Evolutionary conservation across 2,888 invertebrate species (phyloP).

Genomic region (Philereme transversata): DNA sequence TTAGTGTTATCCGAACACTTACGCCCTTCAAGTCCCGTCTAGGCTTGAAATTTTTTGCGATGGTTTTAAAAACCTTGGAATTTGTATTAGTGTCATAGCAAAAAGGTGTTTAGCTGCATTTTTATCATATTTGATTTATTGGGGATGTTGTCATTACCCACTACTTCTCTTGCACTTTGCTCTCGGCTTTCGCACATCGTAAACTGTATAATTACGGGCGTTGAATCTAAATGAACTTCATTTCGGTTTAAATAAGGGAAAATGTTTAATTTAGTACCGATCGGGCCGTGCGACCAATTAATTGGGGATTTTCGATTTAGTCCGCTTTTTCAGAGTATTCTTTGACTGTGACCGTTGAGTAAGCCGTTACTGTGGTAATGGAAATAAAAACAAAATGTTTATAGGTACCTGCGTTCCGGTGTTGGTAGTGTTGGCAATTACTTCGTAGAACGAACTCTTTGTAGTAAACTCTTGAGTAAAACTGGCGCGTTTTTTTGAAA

Average conservation of each 20-base stretch:
- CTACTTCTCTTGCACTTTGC: conserved; percentile 16
- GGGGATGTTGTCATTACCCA: neutral
- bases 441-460: too few species aligned
- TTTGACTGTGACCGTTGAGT: conserved; percentile 50
- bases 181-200: conserved; percentile 75
- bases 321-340: conserved; percentile 41
- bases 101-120: too few species aligned
- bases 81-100: too few species aligned
- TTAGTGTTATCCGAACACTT: too few species aligned
- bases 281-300: conserved; percentile 73
- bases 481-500: too few species aligned
- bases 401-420: neutral
- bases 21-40: too few species aligned
- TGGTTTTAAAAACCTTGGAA: too few species aligned
- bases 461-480: too few species aligned
- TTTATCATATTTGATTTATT: too few species aligned
- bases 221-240: conserved; percentile 80
- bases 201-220: conserved; percentile 80
- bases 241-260: conserved; percentile 83
- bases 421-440: neutral
- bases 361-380: conserved; percentile 37
- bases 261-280: conserved; percentile 81
- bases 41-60: too few species aligned
- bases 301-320: conserved; percentile 74
- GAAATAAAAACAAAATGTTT: conserved; percentile 4